phyloP scores from a whole-genome alignment of 2,888 invertebrate genomes.

The Hydrotaea cyrtoneurina region DNA sequence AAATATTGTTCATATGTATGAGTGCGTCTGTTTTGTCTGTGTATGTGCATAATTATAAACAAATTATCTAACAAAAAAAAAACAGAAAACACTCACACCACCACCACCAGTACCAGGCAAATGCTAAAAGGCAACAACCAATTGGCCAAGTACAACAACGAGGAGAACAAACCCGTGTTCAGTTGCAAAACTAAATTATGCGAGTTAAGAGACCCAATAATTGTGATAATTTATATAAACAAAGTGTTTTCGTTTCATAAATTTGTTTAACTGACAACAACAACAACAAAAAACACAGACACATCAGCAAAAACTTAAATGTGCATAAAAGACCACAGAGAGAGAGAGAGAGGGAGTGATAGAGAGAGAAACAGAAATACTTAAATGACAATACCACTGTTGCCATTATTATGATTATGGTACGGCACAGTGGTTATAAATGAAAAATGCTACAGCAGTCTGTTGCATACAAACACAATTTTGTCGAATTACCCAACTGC shows the following conservation, averaged over 20 bases:
- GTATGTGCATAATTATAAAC: slow-evolving; percentile 50
- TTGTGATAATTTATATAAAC: slow-evolving; percentile 55
- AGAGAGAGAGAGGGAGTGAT: too few species aligned
- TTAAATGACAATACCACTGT: neutral
- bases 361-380: neutral
- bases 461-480: too few species aligned
- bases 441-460: too few species aligned
- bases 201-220: slow-evolving; percentile 46
- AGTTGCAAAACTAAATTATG: slow-evolving; percentile 43
- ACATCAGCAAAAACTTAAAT: slow-evolving; percentile 40
- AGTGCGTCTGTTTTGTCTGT: slow-evolving; percentile 3
- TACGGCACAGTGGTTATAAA: neutral
- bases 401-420: slow-evolving; percentile 11
- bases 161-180: slow-evolving; percentile 16
- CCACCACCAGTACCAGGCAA: neutral
- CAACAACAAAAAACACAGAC: neutral
- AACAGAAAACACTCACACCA: neutral
- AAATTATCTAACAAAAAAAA: slow-evolving; percentile 40
- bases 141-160: neutral
- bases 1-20: slow-evolving; percentile 6
- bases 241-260: slow-evolving; percentile 53
- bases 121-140: neutral
- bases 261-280: slow-evolving; percentile 47
- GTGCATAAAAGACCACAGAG: slow-evolving; percentile 41
- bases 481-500: too few species aligned